Percentiles rank a stretch among this genome's conserved stretches.
Evolutionary conservation across 2,797 vertebrate genomes (phyloP).

Genomic region (Acanthis flammea): DNA sequence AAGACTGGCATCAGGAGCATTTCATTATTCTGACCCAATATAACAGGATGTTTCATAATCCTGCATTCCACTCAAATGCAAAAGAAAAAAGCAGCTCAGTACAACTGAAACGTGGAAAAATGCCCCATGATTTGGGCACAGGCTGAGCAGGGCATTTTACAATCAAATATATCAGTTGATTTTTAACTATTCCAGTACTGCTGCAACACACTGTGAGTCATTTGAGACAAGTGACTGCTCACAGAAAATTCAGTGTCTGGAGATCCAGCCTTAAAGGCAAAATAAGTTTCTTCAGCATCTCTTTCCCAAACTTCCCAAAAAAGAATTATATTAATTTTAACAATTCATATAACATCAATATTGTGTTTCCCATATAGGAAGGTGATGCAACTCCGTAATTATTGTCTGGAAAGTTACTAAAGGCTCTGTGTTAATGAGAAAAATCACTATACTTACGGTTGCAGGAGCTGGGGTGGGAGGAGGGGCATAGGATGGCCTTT

Average conservation of each 20-base stretch:
- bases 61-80: background rate
- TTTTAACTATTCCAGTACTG: background rate
- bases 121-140: accelerated
- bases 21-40: background rate
- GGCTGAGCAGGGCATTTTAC: background rate
- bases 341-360: background rate
- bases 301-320: background rate
- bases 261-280: background rate
- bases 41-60: background rate
- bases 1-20: background rate
- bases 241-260: background rate
- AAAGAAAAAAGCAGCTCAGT: background rate
- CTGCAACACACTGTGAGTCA: background rate
- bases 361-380: background rate
- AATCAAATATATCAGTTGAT: background rate
- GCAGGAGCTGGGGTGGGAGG: conserved; percentile 95
- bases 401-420: conserved; percentile 34
- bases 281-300: background rate
- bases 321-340: background rate
- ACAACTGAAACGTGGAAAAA: background rate
- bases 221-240: background rate
- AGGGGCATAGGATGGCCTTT: conserved; percentile 95
- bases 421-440: conserved; percentile 73
- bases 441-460: conserved; percentile 89
- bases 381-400: conserved; percentile 8